Evolutionary conservation across 30 jellyfish, hydroid and myxozoan genomes (phyloP).

Genomic region (Chrysaora quinquecirrha): DNA sequence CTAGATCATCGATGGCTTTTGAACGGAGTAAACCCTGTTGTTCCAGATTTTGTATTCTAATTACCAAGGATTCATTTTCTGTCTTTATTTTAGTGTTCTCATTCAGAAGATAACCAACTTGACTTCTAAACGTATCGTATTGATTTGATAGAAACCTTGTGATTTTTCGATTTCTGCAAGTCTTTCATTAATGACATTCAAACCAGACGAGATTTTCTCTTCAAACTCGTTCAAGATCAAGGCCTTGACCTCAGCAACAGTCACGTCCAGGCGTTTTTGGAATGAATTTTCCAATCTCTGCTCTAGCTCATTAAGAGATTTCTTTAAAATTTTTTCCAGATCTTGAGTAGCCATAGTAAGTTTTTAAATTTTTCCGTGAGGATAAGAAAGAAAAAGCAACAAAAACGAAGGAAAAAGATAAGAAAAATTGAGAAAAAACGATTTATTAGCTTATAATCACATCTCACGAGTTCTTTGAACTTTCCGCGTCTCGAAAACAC

Average conservation of each 20-base stretch:
- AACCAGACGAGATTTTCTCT: not conserved
- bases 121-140: not conserved
- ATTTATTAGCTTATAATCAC: too few species aligned
- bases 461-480: too few species aligned
- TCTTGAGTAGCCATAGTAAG: too few species aligned
- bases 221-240: not conserved
- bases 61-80: not conserved
- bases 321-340: too few species aligned
- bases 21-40: not conserved
- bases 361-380: too few species aligned
- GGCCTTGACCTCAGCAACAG: not conserved
- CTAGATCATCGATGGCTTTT: slow-evolving; percentile 4
- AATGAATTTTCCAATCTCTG: too few species aligned
- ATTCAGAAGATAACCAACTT: not conserved
- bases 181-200: not conserved
- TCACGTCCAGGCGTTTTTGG: too few species aligned
- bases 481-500: too few species aligned
- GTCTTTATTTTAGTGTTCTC: not conserved
- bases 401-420: too few species aligned
- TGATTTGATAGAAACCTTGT: not conserved
- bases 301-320: too few species aligned
- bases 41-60: not conserved
- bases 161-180: not conserved
- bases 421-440: too few species aligned
- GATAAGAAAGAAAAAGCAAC: too few species aligned